Evolutionary conservation across 2,888 invertebrate species (phyloP), one percentile per base, ranked within the genome.

Genomic region (Pilophorus perplexus): DNA sequence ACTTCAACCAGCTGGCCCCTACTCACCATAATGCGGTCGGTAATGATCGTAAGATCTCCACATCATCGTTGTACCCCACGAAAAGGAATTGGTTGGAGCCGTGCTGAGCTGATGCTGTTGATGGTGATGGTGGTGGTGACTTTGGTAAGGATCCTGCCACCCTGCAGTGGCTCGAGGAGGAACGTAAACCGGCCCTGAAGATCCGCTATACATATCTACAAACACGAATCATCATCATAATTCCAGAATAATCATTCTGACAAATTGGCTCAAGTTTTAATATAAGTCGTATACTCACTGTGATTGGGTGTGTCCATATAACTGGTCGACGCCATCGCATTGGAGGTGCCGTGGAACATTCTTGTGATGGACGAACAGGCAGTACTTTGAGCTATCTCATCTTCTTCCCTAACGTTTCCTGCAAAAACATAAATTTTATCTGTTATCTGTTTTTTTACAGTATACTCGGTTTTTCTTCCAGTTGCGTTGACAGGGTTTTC

Each of bases 21-120:
- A n/a, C 48, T 27, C 22, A 62, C 62, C 62, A 33, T 62, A 62
- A 48, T 89, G 88, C 1, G 89, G 88, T 18, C 89, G 86, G 59
- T 90, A 82, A 76, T 90, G 90, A 16, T 90, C 90, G 80, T 90
- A 90, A 14, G 83, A 80, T 72, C 89, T 83, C 85, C 90, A 89
- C 84, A 86, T 85, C 74, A 89, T 86, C 76, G 88, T 85, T 14
- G 86, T 84, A 78, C 90, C 90, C 62, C 62, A 62, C 3, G 50
- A 64, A 73, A 90, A 88, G 70, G 87, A 88, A 59, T 80, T 80
- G 1, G 84, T 76, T 76, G 83, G 78, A 60, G 76, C 70, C 44
- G 73, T 42, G 77, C 78, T 59, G 23, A 70, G 64, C 27, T 79
- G 79, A 54, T 71, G 70, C 5, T 78, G 76, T 76, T 79, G 81